Evolutionary conservation across 2,797 vertebrate species (phyloP).

Genomic region (Bovichtus diacanthus): DNA sequence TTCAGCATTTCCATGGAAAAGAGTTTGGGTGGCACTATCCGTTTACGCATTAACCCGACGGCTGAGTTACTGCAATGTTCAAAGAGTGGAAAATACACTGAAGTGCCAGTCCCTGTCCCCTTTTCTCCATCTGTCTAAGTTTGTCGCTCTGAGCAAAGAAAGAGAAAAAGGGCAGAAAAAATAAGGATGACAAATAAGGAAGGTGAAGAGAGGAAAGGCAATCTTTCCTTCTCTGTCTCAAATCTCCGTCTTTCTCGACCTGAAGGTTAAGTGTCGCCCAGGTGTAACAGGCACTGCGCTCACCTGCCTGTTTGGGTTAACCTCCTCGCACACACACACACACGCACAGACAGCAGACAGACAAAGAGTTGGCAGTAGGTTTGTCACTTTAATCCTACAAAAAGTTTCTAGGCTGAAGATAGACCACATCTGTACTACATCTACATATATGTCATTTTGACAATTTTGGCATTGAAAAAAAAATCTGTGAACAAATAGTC

Average conservation of each 20-base stretch:
- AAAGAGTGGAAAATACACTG: slow-evolving; percentile 54
- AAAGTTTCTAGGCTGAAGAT: slow-evolving; percentile 3
- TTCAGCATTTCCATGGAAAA: slow-evolving; percentile 28
- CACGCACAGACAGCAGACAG: not conserved
- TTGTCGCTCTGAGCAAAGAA: slow-evolving; percentile 27
- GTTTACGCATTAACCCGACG: slow-evolving; percentile 53
- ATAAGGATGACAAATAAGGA: not conserved
- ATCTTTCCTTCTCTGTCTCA: not conserved
- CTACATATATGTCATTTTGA: not conserved
- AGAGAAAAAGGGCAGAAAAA: slow-evolving; percentile 9
- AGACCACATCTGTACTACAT: too few relatives aligned
- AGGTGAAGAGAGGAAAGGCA: not conserved
- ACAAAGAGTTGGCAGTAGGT: not conserved
- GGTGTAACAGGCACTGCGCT: slow-evolving; percentile 48
- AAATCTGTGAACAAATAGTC: not conserved
- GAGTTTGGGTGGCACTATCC: slow-evolving; percentile 15
- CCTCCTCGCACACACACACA: slow-evolving; percentile 6
- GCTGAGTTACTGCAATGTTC: slow-evolving; percentile 48
- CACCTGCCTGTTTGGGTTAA: slow-evolving; percentile 51
- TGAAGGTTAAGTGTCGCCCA: slow-evolving; percentile 30
- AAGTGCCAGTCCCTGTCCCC: slow-evolving; percentile 29
- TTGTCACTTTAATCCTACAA: not conserved
- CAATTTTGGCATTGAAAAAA: not conserved
- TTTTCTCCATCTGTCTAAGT: slow-evolving; percentile 1
- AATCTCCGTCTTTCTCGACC: slow-evolving; percentile 24